phyloP scores from a whole-genome alignment of 2,888 invertebrate genomes.

The Drosophila tripunctata region DNA sequence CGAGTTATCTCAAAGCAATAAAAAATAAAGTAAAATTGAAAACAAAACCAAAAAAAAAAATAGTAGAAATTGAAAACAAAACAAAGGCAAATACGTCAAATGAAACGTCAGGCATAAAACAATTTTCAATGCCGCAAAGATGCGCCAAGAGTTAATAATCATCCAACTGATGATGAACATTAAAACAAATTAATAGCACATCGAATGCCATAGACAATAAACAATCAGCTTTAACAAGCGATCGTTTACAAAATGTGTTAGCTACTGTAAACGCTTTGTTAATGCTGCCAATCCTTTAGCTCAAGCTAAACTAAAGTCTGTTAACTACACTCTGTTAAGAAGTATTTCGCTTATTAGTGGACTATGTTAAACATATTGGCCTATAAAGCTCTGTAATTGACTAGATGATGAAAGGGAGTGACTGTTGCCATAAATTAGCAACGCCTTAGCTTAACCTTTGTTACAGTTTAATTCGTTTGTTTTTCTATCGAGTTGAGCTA shows the following conservation, averaged over 20 bases:
- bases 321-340: background rate
- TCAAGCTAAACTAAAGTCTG: background rate
- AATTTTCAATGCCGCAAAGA: slow-evolving; percentile 40
- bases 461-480: slow-evolving; percentile 45
- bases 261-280: background rate
- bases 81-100: slow-evolving; percentile 60
- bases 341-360: background rate
- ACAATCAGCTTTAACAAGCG: background rate
- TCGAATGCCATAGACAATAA: background rate
- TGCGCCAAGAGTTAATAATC: slow-evolving; percentile 30
- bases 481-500: slow-evolving; percentile 26
- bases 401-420: background rate
- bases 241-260: background rate
- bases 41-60: slow-evolving; percentile 56
- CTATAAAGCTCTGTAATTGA: background rate
- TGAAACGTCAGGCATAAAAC: slow-evolving; percentile 15
- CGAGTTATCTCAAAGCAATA: slow-evolving; percentile 64
- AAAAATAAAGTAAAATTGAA: slow-evolving; percentile 49
- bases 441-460: background rate
- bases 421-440: background rate
- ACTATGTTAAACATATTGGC: background rate
- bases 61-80: slow-evolving; percentile 64
- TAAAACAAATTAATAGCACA: slow-evolving; percentile 22
- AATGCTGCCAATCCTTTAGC: too few species aligned
- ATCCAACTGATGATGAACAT: background rate